These are phyloP conservation scores for Melanocharis versteri DNA, from an alignment of 2,113 vertebrate genomes.

Conservation along the genomic window DNA sequence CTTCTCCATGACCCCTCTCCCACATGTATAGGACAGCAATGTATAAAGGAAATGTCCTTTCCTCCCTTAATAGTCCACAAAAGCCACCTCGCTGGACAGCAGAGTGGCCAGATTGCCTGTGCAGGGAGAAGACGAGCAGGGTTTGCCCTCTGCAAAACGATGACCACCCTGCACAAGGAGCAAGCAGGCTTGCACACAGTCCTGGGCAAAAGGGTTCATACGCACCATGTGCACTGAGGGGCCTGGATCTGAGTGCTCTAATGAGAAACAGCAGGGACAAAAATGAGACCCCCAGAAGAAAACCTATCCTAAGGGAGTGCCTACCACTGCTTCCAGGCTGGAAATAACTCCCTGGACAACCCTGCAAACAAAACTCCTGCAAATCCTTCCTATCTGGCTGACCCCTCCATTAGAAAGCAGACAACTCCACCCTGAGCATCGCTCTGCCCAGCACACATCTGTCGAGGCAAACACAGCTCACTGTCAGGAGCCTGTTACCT, in stretches of 20 bases:
- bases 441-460: rapidly evolving
- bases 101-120: neutral
- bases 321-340: neutral
- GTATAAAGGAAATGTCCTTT: neutral
- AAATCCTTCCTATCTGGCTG: neutral
- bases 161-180: neutral
- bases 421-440: neutral
- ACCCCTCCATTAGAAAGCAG: neutral
- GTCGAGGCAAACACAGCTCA: neutral
- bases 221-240: rapidly evolving
- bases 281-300: neutral
- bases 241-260: neutral
- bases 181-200: rapidly evolving
- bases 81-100: neutral
- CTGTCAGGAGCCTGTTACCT: neutral
- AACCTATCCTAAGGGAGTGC: neutral
- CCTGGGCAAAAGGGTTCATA: neutral
- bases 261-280: neutral
- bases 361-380: neutral
- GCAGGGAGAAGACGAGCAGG: neutral
- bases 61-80: neutral
- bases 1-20: neutral
- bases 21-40: rapidly evolving
- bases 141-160: neutral
- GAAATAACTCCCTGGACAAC: neutral